Evolutionary conservation across 2,113 vertebrate genomes (phyloP).

Genomic region (Brachyistius frenatus): DNA sequence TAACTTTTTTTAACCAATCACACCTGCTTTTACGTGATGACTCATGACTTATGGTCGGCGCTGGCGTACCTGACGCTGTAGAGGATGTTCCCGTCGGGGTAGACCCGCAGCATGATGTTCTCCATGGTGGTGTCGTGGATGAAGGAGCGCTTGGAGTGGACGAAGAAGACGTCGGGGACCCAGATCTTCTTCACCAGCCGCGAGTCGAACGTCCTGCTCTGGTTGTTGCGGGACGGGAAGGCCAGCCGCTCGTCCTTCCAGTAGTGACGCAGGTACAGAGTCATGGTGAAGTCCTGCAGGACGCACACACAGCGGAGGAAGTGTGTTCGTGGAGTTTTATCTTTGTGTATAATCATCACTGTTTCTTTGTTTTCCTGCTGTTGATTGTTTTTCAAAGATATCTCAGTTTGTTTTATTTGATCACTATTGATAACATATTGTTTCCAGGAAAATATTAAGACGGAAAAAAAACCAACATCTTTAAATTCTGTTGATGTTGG

Average conservation of each 20-base stretch:
- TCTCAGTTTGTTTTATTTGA: too few relatives aligned
- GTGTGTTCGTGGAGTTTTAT: too few relatives aligned
- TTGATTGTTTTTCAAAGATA: too few relatives aligned
- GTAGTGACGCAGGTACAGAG: slow-evolving; percentile 95
- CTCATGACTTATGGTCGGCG: too few relatives aligned
- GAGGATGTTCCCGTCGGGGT: slow-evolving; percentile 91
- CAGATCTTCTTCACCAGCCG: slow-evolving; percentile 94
- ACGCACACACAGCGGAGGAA: rapidly evolving
- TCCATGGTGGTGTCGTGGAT: slow-evolving; percentile 94
- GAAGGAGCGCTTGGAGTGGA: slow-evolving; percentile 94
- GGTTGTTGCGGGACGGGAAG: slow-evolving; percentile 90
- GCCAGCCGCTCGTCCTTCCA: slow-evolving; percentile 96
- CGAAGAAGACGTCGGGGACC: slow-evolving; percentile 95
- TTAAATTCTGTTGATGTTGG: too few relatives aligned
- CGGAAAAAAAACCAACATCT: too few relatives aligned
- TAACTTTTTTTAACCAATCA: too few relatives aligned
- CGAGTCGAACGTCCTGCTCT: slow-evolving; percentile 93
- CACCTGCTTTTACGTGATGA: too few relatives aligned
- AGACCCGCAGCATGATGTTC: slow-evolving; percentile 92
- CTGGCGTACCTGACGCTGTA: slow-evolving; percentile 88
- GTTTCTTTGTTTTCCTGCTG: too few relatives aligned
- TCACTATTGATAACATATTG: too few relatives aligned
- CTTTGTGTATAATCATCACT: background rate
- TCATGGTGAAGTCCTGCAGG: slow-evolving; percentile 94
- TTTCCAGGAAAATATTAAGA: too few relatives aligned